phyloP scores from a whole-genome alignment of 1,140 invertebrate genomes.

The Mizuhopecten yessoensis region DNA sequence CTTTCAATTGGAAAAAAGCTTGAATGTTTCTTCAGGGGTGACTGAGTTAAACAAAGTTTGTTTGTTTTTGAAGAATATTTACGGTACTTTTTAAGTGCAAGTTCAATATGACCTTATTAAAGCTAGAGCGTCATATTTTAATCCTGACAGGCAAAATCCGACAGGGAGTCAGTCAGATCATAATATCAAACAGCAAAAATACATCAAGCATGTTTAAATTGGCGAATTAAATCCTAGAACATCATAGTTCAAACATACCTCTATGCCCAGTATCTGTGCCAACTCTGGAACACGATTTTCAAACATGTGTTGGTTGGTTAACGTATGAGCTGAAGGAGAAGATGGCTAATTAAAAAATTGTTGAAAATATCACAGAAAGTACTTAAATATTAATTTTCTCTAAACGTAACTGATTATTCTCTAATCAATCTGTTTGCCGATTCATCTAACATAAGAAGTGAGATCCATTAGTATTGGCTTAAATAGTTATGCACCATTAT shows the following conservation, averaged over 20 bases:
- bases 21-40: too few species aligned
- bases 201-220: neutral
- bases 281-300: neutral
- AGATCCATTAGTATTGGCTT: too few species aligned
- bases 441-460: neutral
- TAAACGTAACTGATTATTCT: neutral
- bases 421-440: neutral
- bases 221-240: neutral
- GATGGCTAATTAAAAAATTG: neutral
- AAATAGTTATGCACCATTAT: too few species aligned
- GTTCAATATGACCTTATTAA: neutral
- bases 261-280: neutral
- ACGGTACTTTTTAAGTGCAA: neutral
- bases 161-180: neutral
- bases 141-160: neutral
- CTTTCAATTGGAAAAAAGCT: too few species aligned
- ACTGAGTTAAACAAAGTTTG: too few species aligned
- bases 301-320: neutral
- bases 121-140: neutral
- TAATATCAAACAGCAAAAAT: neutral
- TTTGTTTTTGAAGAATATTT: too few species aligned
- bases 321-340: neutral
- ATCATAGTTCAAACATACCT: neutral
- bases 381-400: neutral
- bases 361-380: neutral